These are phyloP conservation scores for Agelas oroides DNA, from an alignment of 37 sponge, comb jelly and placozoan species.

Conservation along the genomic window DNA sequence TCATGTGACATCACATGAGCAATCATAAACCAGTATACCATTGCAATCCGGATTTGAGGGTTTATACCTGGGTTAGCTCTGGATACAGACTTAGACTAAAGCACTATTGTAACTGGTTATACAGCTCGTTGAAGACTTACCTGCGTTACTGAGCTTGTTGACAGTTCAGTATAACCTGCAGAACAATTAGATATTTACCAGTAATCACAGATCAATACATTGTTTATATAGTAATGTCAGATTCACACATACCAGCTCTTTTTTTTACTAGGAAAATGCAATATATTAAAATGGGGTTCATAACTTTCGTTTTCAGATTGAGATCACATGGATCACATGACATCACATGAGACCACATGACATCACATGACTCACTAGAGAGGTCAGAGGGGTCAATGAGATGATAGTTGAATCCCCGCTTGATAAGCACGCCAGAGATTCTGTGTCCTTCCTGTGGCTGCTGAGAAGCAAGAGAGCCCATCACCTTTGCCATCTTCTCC, in stretches of 20 bases:
- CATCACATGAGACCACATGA: background rate
- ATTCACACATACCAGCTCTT: no score
- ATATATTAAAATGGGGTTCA: no score
- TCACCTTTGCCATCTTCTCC: conserved; percentile 99
- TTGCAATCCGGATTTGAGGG: no score
- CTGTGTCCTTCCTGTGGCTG: conserved; percentile 70
- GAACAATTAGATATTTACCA: no score
- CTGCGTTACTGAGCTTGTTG: conserved; percentile 83
- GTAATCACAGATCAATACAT: no score
- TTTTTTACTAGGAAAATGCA: no score
- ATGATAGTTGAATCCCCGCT: conserved; percentile 97
- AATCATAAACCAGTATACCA: no score
- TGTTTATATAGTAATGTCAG: no score
- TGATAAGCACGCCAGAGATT: conserved; percentile 92
- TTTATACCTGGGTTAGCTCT: no score
- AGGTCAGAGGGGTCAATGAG: conserved; percentile 93
- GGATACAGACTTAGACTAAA: no score
- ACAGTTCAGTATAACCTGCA: conserved; percentile 89
- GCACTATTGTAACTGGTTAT: no score
- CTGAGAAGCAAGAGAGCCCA: conserved; percentile 84
- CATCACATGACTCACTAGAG: conserved; percentile 53
- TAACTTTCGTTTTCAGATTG: background rate
- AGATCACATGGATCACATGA: background rate
- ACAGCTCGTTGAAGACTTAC: conserved; percentile 21
- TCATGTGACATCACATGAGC: background rate